Percentiles rank a stretch among this genome's conserved stretches.
phyloP scores from a whole-genome alignment of 2,797 vertebrate genomes.

The Paratrypauchen microcephalus region DNA sequence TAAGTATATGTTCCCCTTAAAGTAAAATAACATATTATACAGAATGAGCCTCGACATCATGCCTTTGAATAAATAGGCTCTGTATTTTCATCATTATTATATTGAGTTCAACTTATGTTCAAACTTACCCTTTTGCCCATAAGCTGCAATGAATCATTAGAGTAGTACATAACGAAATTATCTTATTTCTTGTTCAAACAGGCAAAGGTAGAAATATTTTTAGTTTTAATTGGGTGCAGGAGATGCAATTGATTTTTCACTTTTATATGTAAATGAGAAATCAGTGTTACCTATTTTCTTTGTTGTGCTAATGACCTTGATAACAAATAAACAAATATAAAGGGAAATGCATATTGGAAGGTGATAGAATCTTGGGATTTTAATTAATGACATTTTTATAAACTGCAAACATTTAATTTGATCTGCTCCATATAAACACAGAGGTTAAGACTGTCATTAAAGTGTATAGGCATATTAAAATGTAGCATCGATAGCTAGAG shows the following conservation, averaged over 20 bases:
- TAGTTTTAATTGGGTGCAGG: slow-evolving; percentile 62
- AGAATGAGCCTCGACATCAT: too few species aligned
- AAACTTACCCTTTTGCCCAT: not conserved
- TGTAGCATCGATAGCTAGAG: not conserved
- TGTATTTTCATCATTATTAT: not conserved
- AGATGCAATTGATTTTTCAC: slow-evolving; percentile 48
- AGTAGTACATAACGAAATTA: slow-evolving; percentile 36
- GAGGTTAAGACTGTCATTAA: not conserved
- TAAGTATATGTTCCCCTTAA: too few species aligned
- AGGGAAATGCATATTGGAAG: slow-evolving; percentile 37
- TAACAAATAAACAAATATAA: slow-evolving; percentile 52
- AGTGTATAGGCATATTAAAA: not conserved
- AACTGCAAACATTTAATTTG: slow-evolving; percentile 7
- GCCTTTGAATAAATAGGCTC: not conserved
- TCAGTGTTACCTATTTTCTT: slow-evolving; percentile 53
- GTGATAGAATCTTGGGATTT: slow-evolving; percentile 45
- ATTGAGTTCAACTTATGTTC: not conserved
- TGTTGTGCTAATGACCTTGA: slow-evolving; percentile 69
- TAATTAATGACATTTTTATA: slow-evolving; percentile 37
- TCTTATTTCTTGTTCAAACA: slow-evolving; percentile 41
- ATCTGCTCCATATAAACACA: not conserved
- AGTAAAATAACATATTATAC: too few species aligned
- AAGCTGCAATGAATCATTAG: slow-evolving; percentile 35
- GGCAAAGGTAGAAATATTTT: slow-evolving; percentile 40
- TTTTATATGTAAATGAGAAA: slow-evolving; percentile 74